A percentile compares a stretch with the other conserved stretches of the same genome.
phyloP scores from a whole-genome alignment of 2,888 invertebrate species.

The Andrena praecox region DNA sequence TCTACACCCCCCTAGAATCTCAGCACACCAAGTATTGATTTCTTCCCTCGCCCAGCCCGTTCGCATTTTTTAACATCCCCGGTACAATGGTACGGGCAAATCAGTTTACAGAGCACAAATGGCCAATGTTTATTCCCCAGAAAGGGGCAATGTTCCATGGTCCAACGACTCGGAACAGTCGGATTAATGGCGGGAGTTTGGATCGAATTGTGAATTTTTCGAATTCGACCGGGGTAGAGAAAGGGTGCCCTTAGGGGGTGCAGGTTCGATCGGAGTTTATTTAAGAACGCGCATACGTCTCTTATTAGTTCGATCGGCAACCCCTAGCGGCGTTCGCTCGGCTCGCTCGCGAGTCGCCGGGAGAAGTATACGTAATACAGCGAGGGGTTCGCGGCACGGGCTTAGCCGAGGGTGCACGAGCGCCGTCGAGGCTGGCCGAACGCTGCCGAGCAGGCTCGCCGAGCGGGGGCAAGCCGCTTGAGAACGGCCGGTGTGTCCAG shows the following conservation, averaged over 20 bases:
- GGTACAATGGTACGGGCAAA: too few species aligned
- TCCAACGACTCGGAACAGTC: background rate
- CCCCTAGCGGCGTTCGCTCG: slow-evolving; percentile 40
- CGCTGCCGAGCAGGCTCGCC: slow-evolving; percentile 60
- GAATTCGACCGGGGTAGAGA: background rate
- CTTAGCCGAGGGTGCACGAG: slow-evolving; percentile 55
- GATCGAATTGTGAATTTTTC: background rate
- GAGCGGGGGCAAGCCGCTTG: slow-evolving; percentile 54
- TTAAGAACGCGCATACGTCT: slow-evolving; percentile 63
- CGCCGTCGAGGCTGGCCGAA: slow-evolving; percentile 65
- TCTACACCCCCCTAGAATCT: too few species aligned
- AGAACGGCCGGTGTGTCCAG: slow-evolving; percentile 65
- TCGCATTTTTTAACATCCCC: too few species aligned
- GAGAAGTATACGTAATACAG: slow-evolving; percentile 38
- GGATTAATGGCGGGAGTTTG: background rate
- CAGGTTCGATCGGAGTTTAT: slow-evolving; percentile 59
- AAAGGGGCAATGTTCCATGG: background rate
- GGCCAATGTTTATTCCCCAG: background rate
- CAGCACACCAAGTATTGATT: too few species aligned
- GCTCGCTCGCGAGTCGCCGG: slow-evolving; percentile 26
- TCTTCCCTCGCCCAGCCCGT: too few species aligned
- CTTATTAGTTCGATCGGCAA: slow-evolving; percentile 66
- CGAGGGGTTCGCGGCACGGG: slow-evolving; percentile 49
- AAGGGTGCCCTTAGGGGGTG: background rate
- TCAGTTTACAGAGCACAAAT: too few species aligned